phyloP scores from a whole-genome alignment of 2,888 invertebrate genomes.

The Drosophila neotestacea region DNA sequence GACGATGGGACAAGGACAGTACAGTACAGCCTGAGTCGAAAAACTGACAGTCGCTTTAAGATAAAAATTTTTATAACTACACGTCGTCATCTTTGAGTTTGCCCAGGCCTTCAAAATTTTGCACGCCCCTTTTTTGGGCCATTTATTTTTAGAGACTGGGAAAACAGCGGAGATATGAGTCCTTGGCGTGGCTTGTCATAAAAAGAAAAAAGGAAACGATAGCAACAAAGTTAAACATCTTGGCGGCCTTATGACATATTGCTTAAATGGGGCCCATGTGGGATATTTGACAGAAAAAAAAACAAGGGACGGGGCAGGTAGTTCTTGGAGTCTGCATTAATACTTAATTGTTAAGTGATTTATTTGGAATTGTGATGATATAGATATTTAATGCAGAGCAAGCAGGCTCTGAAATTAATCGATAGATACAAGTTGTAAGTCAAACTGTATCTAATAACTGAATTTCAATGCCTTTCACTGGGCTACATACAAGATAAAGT shows the following conservation, averaged over 20 bases:
- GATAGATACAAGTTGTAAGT: neutral
- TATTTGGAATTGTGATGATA: conserved; percentile 7
- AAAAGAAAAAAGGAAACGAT: conserved; percentile 54
- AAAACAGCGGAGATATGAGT: conserved; percentile 2
- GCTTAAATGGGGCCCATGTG: conserved; percentile 73
- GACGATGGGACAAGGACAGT: neutral
- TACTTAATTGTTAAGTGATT: conserved; percentile 62
- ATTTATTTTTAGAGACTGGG: conserved; percentile 48
- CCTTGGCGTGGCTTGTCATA: conserved; percentile 67
- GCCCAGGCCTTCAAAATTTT: conserved; percentile 47
- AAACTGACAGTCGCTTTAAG: conserved; percentile 76
- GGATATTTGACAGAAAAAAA: conserved; percentile 39
- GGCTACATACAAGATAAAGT: neutral
- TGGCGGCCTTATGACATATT: conserved; percentile 77
- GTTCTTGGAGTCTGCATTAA: conserved; percentile 31
- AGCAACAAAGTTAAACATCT: conserved; percentile 73
- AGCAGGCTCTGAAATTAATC: neutral
- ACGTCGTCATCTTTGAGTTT: conserved; percentile 60
- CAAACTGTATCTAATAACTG: conserved; percentile 4
- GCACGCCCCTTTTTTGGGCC: conserved; percentile 63
- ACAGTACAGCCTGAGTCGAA: conserved; percentile 9
- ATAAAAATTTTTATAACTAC: conserved; percentile 76
- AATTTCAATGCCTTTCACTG: neutral
- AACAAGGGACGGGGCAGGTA: conserved; percentile 1
- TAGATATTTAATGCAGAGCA: neutral